These are phyloP conservation scores for Lepidurus apus DNA, from an alignment of 1,140 invertebrate species.

Conservation along the genomic window DNA sequence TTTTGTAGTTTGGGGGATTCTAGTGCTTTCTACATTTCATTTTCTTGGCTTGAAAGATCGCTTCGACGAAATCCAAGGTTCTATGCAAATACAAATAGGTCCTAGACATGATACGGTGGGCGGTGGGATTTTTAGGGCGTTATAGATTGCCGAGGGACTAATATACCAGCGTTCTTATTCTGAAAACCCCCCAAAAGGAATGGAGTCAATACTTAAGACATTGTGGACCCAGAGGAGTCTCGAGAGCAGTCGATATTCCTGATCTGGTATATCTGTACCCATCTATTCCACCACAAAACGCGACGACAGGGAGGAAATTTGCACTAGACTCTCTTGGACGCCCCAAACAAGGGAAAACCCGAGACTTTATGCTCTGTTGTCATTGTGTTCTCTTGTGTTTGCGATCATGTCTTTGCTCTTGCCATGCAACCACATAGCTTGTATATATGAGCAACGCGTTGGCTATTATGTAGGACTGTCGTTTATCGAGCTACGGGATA, in stretches of 20 bases:
- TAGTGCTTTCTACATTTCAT: neutral
- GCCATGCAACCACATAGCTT: neutral
- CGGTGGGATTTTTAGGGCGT: neutral
- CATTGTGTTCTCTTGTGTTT: conserved; percentile 11
- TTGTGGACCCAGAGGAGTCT: neutral
- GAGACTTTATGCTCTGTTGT: neutral
- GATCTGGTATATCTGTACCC: neutral
- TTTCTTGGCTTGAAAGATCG: neutral
- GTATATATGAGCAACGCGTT: neutral
- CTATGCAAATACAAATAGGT: conserved; percentile 8
- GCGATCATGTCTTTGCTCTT: neutral
- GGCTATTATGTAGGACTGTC: neutral
- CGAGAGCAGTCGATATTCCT: conserved; percentile 3
- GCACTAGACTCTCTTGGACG: neutral
- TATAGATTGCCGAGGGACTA: neutral
- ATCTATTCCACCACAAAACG: neutral
- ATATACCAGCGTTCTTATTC: neutral
- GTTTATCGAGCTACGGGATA: neutral
- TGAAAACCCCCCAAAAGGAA: neutral
- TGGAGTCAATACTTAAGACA: neutral
- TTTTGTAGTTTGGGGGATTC: neutral
- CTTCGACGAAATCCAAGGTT: neutral
- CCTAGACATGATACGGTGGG: neutral
- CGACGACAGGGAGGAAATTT: neutral
- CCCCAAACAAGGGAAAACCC: neutral